A percentile compares a stretch with the other conserved stretches of the same genome.
phyloP scores from a whole-genome alignment of 2,797 vertebrate genomes.

The Hephaestus fuliginosus region DNA sequence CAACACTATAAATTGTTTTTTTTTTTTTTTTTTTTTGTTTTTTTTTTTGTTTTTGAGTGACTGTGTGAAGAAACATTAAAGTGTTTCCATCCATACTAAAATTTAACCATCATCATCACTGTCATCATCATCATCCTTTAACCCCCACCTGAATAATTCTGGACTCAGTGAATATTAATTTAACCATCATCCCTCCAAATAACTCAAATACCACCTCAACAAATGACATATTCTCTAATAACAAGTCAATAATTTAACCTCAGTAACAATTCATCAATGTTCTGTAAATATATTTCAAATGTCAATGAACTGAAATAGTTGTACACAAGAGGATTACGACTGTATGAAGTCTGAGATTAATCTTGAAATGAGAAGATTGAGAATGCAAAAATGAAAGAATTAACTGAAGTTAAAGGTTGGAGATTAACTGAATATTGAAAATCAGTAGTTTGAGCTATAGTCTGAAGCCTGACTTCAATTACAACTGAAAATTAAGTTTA shows the following conservation, averaged over 20 bases:
- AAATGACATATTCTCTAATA: neutral
- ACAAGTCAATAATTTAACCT: neutral
- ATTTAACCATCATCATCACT: conserved; percentile 20
- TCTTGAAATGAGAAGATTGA: neutral
- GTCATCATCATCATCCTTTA: neutral
- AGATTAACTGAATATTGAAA: too few relatives aligned
- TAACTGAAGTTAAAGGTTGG: neutral
- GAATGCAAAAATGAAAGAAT: neutral
- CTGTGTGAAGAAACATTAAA: conserved; percentile 9
- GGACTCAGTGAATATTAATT: neutral
- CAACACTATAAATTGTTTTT: neutral
- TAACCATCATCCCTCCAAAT: neutral
- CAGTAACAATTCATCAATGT: neutral
- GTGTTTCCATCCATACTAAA: conserved; percentile 2
- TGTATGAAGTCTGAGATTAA: neutral
- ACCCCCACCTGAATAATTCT: conserved; percentile 22
- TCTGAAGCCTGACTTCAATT: too few relatives aligned
- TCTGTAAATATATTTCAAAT: neutral
- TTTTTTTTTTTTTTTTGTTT: too few relatives aligned
- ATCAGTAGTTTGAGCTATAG: too few relatives aligned
- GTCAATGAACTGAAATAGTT: neutral
- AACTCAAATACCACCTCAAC: neutral
- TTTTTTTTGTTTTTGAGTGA: conserved; percentile 3
- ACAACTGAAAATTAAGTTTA: too few relatives aligned
- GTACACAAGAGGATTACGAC: conserved; percentile 4